Evolutionary conservation across 1,140 invertebrate species (phyloP).

Genomic region (Scaptomyza graminum): DNA sequence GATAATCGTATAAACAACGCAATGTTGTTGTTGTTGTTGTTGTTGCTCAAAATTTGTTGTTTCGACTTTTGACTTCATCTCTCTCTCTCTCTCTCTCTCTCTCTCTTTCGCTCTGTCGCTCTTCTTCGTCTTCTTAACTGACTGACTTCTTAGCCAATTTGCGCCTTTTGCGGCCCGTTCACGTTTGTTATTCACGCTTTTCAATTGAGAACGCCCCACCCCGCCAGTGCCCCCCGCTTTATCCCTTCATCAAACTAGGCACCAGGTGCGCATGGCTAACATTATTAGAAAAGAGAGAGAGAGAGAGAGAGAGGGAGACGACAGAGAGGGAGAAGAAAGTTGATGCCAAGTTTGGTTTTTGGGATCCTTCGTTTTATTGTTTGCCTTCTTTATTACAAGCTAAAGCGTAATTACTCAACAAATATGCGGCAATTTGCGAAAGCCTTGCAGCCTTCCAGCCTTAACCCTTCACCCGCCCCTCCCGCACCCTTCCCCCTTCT

Average conservation of each 20-base stretch:
- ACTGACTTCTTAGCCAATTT: slow-evolving; percentile 74
- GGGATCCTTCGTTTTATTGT: slow-evolving; percentile 76
- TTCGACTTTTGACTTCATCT: neutral
- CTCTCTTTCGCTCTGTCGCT: neutral
- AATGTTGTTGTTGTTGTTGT: slow-evolving; percentile 7
- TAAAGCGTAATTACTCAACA: slow-evolving; percentile 82
- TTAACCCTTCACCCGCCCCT: too few relatives aligned
- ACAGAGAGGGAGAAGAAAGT: slow-evolving; percentile 1
- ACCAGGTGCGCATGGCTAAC: neutral
- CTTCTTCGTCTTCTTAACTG: slow-evolving; percentile 21
- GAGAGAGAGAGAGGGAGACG: neutral
- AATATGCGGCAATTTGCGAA: slow-evolving; percentile 78
- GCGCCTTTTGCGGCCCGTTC: slow-evolving; percentile 65
- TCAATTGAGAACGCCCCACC: slow-evolving; percentile 70
- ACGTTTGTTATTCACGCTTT: slow-evolving; percentile 82
- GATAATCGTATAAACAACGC: slow-evolving; percentile 49
- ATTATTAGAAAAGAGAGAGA: neutral
- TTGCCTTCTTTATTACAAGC: slow-evolving; percentile 82
- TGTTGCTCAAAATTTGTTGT: slow-evolving; percentile 25
- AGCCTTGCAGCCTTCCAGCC: slow-evolving; percentile 43
- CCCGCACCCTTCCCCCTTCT: neutral
- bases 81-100: neutral
- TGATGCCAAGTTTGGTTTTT: slow-evolving; percentile 30
- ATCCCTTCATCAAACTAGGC: neutral
- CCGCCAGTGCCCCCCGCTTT: neutral